Percentiles rank a stretch among this genome's conserved stretches.
These are phyloP conservation scores for Nothura maculosa DNA, from an alignment of 2,797 vertebrate genomes.

Conservation along the genomic window DNA sequence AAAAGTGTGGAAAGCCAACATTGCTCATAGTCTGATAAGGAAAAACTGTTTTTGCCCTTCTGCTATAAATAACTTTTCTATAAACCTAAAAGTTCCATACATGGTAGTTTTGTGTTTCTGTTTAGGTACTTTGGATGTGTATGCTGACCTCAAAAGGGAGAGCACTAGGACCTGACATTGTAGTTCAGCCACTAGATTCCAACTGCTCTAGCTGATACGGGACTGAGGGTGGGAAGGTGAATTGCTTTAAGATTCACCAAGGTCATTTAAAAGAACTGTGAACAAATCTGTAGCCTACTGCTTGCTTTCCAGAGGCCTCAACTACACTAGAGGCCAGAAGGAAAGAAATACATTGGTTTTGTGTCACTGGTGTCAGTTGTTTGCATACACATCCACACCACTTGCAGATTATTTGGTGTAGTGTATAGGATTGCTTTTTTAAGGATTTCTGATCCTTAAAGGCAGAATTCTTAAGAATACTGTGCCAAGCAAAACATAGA, in stretches of 20 bases:
- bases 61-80: not conserved
- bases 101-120: not conserved
- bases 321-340: not conserved
- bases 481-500: not conserved
- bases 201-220: not conserved
- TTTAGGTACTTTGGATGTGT: no score
- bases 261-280: not conserved
- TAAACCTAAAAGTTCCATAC: no score
- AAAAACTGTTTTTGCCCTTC: not conserved
- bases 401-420: not conserved
- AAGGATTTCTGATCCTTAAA: not conserved
- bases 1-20: not conserved
- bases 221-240: not conserved
- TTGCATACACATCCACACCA: not conserved
- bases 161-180: no score
- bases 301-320: not conserved
- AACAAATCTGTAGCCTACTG: not conserved
- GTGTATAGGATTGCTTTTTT: fast-evolving
- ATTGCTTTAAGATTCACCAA: not conserved
- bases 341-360: not conserved
- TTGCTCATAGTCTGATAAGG: not conserved
- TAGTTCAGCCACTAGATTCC: not conserved
- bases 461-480: not conserved
- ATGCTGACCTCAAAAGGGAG: not conserved
- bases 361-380: not conserved